Evolutionary conservation across 1,140 invertebrate species (phyloP).

Genomic region (Ruditapes philippinarum): DNA sequence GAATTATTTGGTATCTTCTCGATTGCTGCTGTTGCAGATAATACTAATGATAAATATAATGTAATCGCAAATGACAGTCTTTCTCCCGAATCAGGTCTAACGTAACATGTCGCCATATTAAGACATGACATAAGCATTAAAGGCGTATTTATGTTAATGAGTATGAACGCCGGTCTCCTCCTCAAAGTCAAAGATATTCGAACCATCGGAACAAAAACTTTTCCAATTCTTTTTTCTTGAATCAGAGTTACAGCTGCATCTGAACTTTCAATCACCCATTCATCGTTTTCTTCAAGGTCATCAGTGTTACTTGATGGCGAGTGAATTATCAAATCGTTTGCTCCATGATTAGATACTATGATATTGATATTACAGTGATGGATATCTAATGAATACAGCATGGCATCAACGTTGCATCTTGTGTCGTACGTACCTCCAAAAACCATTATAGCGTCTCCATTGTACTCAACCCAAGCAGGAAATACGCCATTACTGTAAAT

Average conservation of each 20-base stretch:
- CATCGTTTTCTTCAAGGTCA: not conserved
- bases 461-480: not conserved
- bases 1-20: conserved; percentile 2
- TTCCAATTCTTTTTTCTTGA: not conserved
- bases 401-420: not conserved
- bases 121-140: not conserved
- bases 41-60: conserved; percentile 13
- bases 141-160: not conserved
- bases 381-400: conserved; percentile 7
- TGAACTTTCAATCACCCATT: not conserved
- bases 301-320: not conserved
- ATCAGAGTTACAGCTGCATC: not conserved
- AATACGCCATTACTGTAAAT: not conserved
- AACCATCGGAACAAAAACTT: not conserved
- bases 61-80: conserved; percentile 25
- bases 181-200: not conserved
- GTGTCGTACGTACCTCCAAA: not conserved
- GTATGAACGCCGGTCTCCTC: conserved; percentile 1
- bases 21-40: not conserved
- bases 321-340: not conserved
- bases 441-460: not conserved
- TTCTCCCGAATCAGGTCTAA: conserved; percentile 22
- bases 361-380: conserved; percentile 4
- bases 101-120: not conserved
- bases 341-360: not conserved